Evolutionary conservation across 2,888 invertebrate genomes (phyloP).

Genomic region (Laspeyria flexula): DNA sequence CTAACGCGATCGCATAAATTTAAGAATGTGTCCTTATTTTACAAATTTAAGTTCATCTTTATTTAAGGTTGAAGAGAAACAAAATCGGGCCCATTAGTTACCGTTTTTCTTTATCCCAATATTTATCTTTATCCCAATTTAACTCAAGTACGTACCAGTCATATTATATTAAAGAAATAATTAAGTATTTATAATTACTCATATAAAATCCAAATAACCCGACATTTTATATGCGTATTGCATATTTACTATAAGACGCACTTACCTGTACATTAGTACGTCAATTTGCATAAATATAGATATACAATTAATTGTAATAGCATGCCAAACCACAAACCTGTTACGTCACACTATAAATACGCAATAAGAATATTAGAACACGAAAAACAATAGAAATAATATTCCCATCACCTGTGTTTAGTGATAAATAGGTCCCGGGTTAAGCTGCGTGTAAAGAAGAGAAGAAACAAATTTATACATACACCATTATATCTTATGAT

Average conservation of each 20-base stretch:
- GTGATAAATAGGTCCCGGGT: conserved; percentile 86
- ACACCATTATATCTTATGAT: conserved; percentile 47
- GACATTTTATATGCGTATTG: too few relatives aligned
- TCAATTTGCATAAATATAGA: background rate
- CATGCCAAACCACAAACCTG: conserved; percentile 37
- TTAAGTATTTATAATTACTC: too few relatives aligned
- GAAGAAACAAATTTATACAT: conserved; percentile 78
- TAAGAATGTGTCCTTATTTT: too few relatives aligned
- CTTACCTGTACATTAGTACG: conserved; percentile 7
- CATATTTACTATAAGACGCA: background rate
- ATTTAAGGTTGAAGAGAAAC: too few relatives aligned
- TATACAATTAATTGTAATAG: conserved; percentile 26
- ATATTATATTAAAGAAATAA: too few relatives aligned
- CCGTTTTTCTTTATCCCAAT: too few relatives aligned
- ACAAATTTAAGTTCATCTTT: too few relatives aligned
- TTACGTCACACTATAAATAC: conserved; percentile 29
- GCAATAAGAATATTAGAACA: conserved; percentile 45
- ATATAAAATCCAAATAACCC: too few relatives aligned
- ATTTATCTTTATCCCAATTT: too few relatives aligned
- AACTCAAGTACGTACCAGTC: too few relatives aligned
- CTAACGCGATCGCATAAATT: too few relatives aligned
- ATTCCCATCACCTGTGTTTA: conserved; percentile 85
- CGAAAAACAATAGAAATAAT: conserved; percentile 71
- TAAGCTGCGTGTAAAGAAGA: conserved; percentile 87
- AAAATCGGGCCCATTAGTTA: too few relatives aligned